Base-by-base conservation (phyloP, 2,888 invertebrate genomes). In the Microplitis deprimator region DNA sequence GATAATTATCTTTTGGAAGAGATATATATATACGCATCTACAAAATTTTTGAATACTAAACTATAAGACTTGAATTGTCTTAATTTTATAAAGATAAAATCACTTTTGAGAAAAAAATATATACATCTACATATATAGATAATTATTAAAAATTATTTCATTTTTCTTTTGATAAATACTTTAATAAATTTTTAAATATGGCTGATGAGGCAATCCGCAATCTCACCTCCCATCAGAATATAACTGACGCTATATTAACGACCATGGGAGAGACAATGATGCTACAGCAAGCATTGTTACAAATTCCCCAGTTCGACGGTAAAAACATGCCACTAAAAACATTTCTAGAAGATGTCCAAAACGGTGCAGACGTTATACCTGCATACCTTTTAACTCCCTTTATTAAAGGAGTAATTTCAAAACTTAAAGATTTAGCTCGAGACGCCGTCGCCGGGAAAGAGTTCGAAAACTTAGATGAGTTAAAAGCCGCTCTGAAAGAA, bases 281-380 rank as follows among this genome's bases (percentile, higher is more conserved):
- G 29, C 64, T 71, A 5, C 76, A 79, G 40, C 71, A 79, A 74
- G 73, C 70, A 16, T 20, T 79, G 16, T 62, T 73, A 20, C 76
- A 69, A n/a, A 65, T 78, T 17, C 73, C 70, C 29, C n/a, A 29
- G 7, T 78, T 72, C 16, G 71, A 71, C 38, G 68, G 75, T 7
- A 70, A 70, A 70, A 77, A 77, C 38, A 70, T 77, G 71, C 40
- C 71, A 5, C 10, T 75, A 16, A 75, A 72, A 68, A 6, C 71
- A 6, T 77, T 75, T 16, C 5, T 77, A 17, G 70, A 77, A 75
- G 75, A 77, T 20, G 74, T 77, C 5, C 69, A 77, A 74, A 74
- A 77, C 38, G 61, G 75, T 1, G 8, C 17, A 1, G 60, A 10
- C 6, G 41, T 67, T 38, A n/a, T 70, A 20, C 20, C 20, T 20